Base-by-base conservation (phyloP, 1,140 invertebrate species). In the Eueides isabella region DNA sequence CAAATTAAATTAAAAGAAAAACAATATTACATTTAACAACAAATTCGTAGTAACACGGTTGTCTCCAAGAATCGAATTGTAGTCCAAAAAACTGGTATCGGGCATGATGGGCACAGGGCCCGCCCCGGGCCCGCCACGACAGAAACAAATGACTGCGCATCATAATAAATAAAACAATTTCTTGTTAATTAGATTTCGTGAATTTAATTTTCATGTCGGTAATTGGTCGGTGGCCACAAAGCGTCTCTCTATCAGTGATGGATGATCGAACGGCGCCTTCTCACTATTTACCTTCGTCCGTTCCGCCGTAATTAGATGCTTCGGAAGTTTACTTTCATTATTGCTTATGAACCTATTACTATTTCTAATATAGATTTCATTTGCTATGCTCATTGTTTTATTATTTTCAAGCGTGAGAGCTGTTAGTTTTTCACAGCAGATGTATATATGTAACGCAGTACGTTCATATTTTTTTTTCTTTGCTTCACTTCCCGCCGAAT, bases 151-250 rank as follows among this genome's bases (percentile, higher is more conserved):
- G 90, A 91, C 88, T 86, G 74, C 89, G 90, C 89, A 93, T 92
- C 90, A 93, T 93, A 92, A 93, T 93, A 93, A 92, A 93, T 93
- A 93, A 93, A 93, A 93, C 91, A 93, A 93, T 93, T 93, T 93
- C 86, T 92, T 92, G 88, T 91, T 93, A 93, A 93, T 93, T 93
- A 93, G 91, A 93, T 93, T 93, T 93, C 90, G 90, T 93, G 91
- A 92, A 93, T 93, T 93, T 93, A 93, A 93, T 93, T 93, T 92
- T 92, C 91, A 92, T 93, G 90, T 85, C 88, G 77, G 91, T 93
- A 93, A 93, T 93, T 90, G 91, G 91, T 91, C 90, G 89, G 91
- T 91, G 88, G 88, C 85, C 88, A 92, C 90, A 93, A 93, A 93
- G 90, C 84, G 80, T 66, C 80, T 83, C 84, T 90, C 88, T 92